Evolutionary conservation across 2,113 vertebrate species (phyloP).

Genomic region (Dendropsophus ebraccatus): DNA sequence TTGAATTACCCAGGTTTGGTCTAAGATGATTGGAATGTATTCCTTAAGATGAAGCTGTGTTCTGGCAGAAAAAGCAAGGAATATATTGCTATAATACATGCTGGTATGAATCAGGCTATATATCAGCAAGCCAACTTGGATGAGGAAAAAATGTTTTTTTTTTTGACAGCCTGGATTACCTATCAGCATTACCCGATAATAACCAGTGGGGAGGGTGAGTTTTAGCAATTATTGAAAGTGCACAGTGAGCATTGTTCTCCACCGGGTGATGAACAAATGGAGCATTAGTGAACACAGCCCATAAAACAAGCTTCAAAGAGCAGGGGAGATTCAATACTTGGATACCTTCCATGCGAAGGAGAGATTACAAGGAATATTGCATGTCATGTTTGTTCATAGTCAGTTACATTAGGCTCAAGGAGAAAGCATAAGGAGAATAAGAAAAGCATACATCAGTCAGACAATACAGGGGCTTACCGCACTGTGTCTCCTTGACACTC

Average conservation of each 20-base stretch:
- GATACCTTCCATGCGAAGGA: slow-evolving; percentile 33
- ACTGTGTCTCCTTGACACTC: background rate
- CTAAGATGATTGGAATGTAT: slow-evolving; percentile 58
- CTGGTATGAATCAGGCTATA: slow-evolving; percentile 38
- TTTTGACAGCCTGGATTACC: slow-evolving; percentile 48
- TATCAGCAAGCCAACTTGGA: slow-evolving; percentile 49
- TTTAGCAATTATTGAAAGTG: slow-evolving; percentile 36
- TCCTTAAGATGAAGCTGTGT: slow-evolving; percentile 40
- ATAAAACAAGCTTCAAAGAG: slow-evolving; percentile 43
- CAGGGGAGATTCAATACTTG: slow-evolving; percentile 36
- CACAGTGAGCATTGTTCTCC: slow-evolving; percentile 47
- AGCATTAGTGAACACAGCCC: slow-evolving; percentile 38
- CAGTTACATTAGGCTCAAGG: slow-evolving; percentile 11
- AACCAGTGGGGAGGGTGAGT: slow-evolving; percentile 18
- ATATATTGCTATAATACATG: slow-evolving; percentile 41
- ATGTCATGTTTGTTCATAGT: slow-evolving; percentile 32
- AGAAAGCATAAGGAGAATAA: background rate
- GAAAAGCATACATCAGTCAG: background rate
- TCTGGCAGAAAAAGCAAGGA: slow-evolving; percentile 59
- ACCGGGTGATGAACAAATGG: slow-evolving; percentile 43
- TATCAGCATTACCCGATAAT: too few species aligned
- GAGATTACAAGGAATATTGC: slow-evolving; percentile 36
- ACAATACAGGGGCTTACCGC: background rate
- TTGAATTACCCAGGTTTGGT: slow-evolving; percentile 56
- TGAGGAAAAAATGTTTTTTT: slow-evolving; percentile 49